Evolutionary conservation across 2,888 invertebrate genomes (phyloP), one percentile per base, ranked within the genome.

Genomic region (Drosophila robusta): DNA sequence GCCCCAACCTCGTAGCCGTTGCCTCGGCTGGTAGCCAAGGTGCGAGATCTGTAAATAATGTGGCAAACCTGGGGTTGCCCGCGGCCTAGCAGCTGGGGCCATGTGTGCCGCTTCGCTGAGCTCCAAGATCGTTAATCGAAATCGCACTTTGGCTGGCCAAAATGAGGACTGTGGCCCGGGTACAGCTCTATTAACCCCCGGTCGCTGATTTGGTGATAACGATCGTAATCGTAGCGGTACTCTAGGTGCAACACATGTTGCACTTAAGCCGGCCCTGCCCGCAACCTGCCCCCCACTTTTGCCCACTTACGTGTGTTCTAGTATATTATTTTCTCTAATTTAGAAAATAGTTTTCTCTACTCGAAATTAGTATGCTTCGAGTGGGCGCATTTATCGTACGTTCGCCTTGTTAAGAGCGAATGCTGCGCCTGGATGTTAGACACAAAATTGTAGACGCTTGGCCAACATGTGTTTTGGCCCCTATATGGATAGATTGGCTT

Each of bases 171-270:
- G 26, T 16, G 47, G 44, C 45, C 72, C 71, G 55, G 66, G 60
- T 84, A 90, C 89, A 90, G 89, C 91, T 90, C 89, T 90, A 91
- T 91, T 91, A 91, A 89, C 89, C 91, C 67, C 69, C 60, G 58
- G 56, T 80, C 47, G 77, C 91, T 91, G 91, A 91, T 91, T 90
- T 91, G 87, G 91, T 91, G 91, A 91, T 91, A 91, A 91, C 92
- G 90, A 91, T 91, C 91, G 84, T 84, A 90, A 81, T 78, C 73
- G 72, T 88, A 88, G 86, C 88, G 88, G 83, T 80, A 80, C 75
- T 74, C 62, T 70, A 70, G 70, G 86, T 74, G 75, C 82, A 86
- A 87, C 89, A 89, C 88, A 85, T 85, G 89, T 85, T 89, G 87
- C 88, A 80, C 75, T 78, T 71, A 52, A 6, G 18, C 32, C 32